phyloP scores from a whole-genome alignment of 2,888 invertebrate genomes.

The Lycaena phlaeas region DNA sequence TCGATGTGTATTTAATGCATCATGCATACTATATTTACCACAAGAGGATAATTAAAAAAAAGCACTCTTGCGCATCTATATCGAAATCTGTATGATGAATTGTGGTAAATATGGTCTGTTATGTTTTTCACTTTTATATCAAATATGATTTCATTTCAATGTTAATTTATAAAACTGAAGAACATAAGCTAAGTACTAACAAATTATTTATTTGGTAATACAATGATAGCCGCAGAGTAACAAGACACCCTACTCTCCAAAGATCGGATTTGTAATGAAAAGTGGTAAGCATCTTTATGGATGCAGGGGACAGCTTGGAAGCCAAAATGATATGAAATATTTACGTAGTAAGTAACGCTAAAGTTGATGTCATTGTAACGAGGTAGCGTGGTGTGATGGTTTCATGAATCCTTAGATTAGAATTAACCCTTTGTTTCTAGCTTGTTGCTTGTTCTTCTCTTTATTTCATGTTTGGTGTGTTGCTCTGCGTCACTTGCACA shows the following conservation, averaged over 20 bases:
- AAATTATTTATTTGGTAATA: constrained; percentile 54
- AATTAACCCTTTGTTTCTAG: constrained; percentile 20
- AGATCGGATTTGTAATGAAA: constrained; percentile 58
- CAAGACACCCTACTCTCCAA: constrained; percentile 53
- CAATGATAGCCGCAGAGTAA: constrained; percentile 52
- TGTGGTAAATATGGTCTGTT: constrained; percentile 22
- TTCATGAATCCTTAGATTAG: constrained; percentile 33
- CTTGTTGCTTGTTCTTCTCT: constrained; percentile 43
- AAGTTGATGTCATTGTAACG: constrained; percentile 49
- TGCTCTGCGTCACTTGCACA: constrained; percentile 48
- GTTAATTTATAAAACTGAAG: constrained; percentile 35
- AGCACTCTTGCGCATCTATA: not conserved
- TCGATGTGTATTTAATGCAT: constrained; percentile 35
- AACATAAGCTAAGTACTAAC: constrained; percentile 47
- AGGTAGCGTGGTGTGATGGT: constrained; percentile 64
- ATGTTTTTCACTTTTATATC: constrained; percentile 27
- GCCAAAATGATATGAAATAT: constrained; percentile 27
- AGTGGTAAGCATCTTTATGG: constrained; percentile 33
- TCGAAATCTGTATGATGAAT: constrained; percentile 5
- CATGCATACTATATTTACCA: constrained; percentile 36
- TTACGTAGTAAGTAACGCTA: constrained; percentile 47
- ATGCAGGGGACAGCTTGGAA: constrained; percentile 45
- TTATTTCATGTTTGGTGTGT: constrained; percentile 49
- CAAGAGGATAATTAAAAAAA: constrained; percentile 10
- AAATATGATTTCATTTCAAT: constrained; percentile 12